Conservation (phyloP, 2,888 invertebrate species). For the Sphinx pinastri region DNA sequence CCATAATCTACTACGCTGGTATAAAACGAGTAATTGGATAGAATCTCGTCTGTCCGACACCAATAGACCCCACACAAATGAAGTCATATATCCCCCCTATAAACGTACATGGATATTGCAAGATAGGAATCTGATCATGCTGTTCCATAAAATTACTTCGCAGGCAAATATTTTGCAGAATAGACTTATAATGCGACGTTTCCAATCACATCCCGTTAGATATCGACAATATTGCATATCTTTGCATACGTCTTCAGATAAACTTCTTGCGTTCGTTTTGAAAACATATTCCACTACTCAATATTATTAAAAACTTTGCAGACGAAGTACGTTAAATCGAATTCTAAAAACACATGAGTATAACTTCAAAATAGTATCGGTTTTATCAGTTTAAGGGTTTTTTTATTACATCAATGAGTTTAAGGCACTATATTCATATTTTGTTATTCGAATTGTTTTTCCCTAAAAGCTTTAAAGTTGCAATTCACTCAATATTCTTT, state of each 20-base stretch:
- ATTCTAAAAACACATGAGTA: neutral
- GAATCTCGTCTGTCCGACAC: too few relatives aligned
- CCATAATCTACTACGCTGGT: too few relatives aligned
- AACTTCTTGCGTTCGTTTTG: neutral
- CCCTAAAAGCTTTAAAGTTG: neutral
- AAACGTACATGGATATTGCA: neutral
- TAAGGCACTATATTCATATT: neutral
- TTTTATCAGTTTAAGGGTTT: neutral
- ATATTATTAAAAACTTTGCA: constrained; percentile 21
- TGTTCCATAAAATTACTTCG: neutral
- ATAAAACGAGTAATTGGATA: too few relatives aligned
- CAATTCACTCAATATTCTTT: neutral
- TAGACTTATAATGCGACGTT: neutral
- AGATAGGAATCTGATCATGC: neutral
- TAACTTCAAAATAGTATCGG: constrained; percentile 2
- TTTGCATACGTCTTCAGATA: neutral
- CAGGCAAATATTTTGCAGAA: neutral
- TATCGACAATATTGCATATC: neutral
- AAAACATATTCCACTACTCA: constrained; percentile 16
- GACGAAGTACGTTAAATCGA: neutral
- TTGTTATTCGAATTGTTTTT: neutral
- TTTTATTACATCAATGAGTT: too few relatives aligned
- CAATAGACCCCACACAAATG: too few relatives aligned
- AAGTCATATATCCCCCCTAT: too few relatives aligned
- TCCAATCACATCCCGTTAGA: neutral